Conservation (phyloP, 2,888 invertebrate species). For the Coenonympha arcania region DNA sequence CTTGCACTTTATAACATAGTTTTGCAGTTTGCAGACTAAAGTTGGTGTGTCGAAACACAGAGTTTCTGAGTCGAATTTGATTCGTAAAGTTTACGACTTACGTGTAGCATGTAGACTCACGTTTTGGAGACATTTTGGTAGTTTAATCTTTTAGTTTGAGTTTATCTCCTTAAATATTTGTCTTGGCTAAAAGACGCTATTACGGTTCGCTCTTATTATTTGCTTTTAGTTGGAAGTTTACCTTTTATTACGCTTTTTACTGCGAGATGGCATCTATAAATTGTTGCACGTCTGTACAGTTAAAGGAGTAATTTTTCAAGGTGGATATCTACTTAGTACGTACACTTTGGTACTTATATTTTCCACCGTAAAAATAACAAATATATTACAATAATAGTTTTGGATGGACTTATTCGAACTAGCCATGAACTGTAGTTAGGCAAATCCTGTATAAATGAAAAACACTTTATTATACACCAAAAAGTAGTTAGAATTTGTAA, state of each 20-base stretch:
- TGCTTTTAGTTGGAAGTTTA: not conserved
- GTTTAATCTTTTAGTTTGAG: constrained; percentile 17
- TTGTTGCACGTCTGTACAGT: not conserved
- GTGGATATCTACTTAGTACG: too few species aligned
- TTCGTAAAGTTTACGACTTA: constrained; percentile 31
- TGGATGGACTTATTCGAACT: too few species aligned
- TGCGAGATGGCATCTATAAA: not conserved
- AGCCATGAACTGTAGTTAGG: too few species aligned
- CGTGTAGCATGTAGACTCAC: constrained; percentile 26
- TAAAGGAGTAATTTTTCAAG: not conserved
- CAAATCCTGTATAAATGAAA: too few species aligned
- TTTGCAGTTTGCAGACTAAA: constrained; percentile 28
- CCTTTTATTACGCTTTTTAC: not conserved
- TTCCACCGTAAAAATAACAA: too few species aligned
- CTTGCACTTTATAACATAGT: constrained; percentile 19
- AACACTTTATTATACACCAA: too few species aligned
- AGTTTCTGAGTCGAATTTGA: constrained; percentile 31
- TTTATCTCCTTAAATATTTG: constrained; percentile 8
- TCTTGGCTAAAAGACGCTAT: constrained; percentile 2
- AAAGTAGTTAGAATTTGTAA: too few species aligned
- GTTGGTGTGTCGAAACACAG: constrained; percentile 29
- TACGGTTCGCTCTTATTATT: not conserved
- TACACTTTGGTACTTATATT: too few species aligned
- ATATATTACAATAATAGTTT: too few species aligned
- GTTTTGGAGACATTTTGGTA: constrained; percentile 15